Evolutionary conservation across 1,140 invertebrate species (phyloP), one percentile per base, ranked within the genome.

Genomic region (Chironomus striatipennis): DNA sequence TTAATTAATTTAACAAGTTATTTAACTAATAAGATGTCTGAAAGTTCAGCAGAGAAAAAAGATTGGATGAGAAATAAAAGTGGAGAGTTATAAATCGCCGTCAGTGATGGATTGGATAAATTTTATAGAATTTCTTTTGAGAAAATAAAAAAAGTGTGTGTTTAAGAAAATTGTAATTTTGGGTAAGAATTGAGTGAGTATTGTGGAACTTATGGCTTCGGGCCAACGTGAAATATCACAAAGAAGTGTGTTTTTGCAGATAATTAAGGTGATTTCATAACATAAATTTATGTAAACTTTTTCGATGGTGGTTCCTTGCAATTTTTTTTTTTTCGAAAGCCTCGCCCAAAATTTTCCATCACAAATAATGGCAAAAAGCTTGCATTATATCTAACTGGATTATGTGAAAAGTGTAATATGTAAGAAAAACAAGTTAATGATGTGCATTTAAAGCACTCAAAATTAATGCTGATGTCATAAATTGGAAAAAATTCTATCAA

Each of bases 321-420:
- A 57, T n/a, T 18, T 70, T 70, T 18, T n/a, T 18, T 70, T 70
- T 18, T 70, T 70, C 7, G 17, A 70, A 20, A 18, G 65, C n/a
- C 65, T 17, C n/a, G 65, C n/a, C 65, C 18, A 9, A 20, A 70
- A 70, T 70, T 70, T 70, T 70, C 65, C 65, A 70, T 70, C 65
- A 21, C 65, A 21, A 70, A 70, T 20, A 18, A 9, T 18, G 10
- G 5, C n/a, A 70, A 70, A 57, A 15, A 57, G 47, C 12, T 57
- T 5, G 5, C n/a, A 5, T n/a, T 57, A 57, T n/a, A 15, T 70
- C 15, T 8, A 18, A 70, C 7, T 70, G 65, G 65, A 70, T 70
- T 70, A 8, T 20, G 10, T 70, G 65, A 70, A 21, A 70, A 20
- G 17, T 20, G 20, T 70, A 17, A 70, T 10, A 70, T 10, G 7